Evolutionary conservation across 1,140 invertebrate genomes (phyloP).

Genomic region (Ostrea denselamellosa): DNA sequence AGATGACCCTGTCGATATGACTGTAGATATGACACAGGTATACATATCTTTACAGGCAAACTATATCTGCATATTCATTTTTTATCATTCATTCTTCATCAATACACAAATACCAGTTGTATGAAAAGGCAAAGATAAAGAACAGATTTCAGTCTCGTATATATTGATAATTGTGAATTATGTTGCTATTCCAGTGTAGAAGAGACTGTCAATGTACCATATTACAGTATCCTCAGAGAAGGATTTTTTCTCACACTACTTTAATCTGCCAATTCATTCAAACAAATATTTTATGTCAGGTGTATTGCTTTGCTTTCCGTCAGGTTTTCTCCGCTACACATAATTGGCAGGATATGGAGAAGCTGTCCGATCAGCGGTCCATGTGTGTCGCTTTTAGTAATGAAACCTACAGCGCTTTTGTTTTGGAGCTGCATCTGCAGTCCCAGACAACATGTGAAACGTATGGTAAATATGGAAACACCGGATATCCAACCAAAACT

Average conservation of each 20-base stretch:
- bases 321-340: background rate
- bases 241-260: no score
- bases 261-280: no score
- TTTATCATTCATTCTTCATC: no score
- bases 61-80: no score
- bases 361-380: background rate
- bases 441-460: background rate
- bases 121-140: no score
- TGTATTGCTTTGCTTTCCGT: background rate
- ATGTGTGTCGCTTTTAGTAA: background rate
- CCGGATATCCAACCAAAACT: background rate
- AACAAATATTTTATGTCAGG: background rate
- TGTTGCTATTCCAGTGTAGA: no score
- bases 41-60: background rate
- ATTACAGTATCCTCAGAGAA: no score
- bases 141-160: no score
- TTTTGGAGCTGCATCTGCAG: slow-evolving; percentile 8
- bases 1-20: slow-evolving; percentile 41
- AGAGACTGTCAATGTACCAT: no score
- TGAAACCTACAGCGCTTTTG: background rate
- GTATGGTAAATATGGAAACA: slow-evolving; percentile 19
- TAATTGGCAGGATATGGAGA: slow-evolving; percentile 24
- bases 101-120: no score
- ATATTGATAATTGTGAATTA: no score
- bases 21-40: slow-evolving; percentile 29